These are phyloP conservation scores for Lasiurus borealis DNA, from an alignment of 2,113 vertebrate species.

Conservation along the genomic window DNA sequence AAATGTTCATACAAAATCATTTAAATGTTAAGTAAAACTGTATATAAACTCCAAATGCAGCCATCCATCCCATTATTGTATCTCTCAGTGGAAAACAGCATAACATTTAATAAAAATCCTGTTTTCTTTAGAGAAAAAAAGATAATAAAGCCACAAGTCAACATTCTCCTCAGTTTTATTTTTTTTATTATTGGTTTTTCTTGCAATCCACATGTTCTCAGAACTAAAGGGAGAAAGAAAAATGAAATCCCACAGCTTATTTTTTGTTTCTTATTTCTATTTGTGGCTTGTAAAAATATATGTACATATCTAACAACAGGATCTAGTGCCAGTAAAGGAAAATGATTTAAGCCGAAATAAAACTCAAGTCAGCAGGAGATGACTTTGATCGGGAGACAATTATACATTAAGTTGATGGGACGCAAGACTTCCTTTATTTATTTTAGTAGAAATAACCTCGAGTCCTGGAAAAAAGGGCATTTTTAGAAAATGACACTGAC, in stretches of 20 bases:
- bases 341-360: conserved; percentile 58
- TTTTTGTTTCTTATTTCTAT: conserved; percentile 61
- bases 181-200: conserved; percentile 29
- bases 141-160: conserved; percentile 51
- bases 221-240: not conserved
- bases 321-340: conserved; percentile 5
- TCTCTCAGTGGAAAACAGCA: conserved; percentile 42
- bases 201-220: conserved; percentile 35
- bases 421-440: conserved; percentile 72
- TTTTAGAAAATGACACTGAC: conserved; percentile 70
- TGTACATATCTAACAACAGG: conserved; percentile 20
- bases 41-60: not conserved
- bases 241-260: conserved; percentile 22
- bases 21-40: conserved; percentile 58
- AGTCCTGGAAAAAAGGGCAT: conserved; percentile 36
- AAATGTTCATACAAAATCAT: not conserved
- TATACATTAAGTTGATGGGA: conserved; percentile 26
- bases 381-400: conserved; percentile 57
- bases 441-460: conserved; percentile 66
- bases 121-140: conserved; percentile 69
- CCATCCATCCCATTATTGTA: not conserved
- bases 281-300: conserved; percentile 28
- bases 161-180: not conserved
- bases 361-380: conserved; percentile 58
- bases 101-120: conserved; percentile 54